Evolutionary conservation across 2,113 vertebrate genomes (phyloP).

Genomic region (Notarius lentiginosus): DNA sequence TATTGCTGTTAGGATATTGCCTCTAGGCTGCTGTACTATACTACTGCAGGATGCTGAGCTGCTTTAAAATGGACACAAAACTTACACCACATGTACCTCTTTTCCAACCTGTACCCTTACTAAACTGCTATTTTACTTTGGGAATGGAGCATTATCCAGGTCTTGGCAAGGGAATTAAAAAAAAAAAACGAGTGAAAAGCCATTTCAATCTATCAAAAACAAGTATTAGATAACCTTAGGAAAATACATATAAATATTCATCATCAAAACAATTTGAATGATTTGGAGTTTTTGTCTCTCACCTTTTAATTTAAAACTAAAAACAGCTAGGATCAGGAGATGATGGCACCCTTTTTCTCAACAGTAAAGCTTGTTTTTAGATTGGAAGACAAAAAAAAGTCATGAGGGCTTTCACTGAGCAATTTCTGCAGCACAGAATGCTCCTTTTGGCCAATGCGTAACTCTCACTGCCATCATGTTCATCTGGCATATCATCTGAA

Average conservation of each 20-base stretch:
- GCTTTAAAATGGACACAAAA: conserved; percentile 11
- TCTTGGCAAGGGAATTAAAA: neutral
- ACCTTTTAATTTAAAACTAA: neutral
- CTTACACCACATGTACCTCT: neutral
- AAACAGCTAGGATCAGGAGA: neutral
- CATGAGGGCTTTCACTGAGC: neutral
- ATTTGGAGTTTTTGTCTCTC: neutral
- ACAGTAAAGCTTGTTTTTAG: neutral
- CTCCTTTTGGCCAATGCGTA: neutral
- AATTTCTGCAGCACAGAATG: neutral
- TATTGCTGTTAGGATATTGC: neutral
- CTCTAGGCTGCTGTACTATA: neutral
- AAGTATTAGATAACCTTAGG: neutral
- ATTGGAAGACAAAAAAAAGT: neutral
- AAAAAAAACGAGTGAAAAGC: neutral
- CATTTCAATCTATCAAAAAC: neutral
- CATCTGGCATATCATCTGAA: neutral
- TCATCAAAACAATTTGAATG: neutral
- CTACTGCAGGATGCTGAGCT: conserved; percentile 17
- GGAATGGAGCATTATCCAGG: neutral
- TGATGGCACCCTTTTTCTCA: neutral
- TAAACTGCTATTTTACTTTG: neutral
- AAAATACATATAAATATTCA: neutral
- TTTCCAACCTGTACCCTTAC: neutral
- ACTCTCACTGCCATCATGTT: neutral